Evolutionary conservation across 1,140 invertebrate genomes (phyloP).

Genomic region (Patella vulgata): DNA sequence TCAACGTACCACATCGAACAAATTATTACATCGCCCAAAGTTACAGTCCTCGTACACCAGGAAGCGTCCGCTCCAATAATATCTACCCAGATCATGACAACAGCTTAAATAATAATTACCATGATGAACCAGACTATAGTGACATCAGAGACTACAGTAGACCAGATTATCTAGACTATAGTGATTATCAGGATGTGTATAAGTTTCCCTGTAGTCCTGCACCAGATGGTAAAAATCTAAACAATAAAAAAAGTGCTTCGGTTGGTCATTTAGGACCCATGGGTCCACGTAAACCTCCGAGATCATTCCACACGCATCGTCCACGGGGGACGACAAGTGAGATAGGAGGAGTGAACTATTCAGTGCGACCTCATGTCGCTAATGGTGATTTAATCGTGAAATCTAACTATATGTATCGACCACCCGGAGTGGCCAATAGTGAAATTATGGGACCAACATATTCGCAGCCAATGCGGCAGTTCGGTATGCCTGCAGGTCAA

Average conservation of each 20-base stretch:
- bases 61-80: conserved; percentile 20
- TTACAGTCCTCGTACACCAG: conserved; percentile 24
- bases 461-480: too few species aligned
- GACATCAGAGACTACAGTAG: conserved; percentile 3
- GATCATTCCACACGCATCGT: conserved; percentile 40
- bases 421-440: too few species aligned
- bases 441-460: too few species aligned
- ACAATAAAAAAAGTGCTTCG: conserved; percentile 47
- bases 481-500: too few species aligned
- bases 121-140: conserved; percentile 4
- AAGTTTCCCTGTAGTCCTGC: conserved; percentile 24
- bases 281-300: conserved; percentile 46
- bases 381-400: conserved; percentile 20
- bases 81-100: conserved; percentile 2
- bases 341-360: conserved; percentile 2
- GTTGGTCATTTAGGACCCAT: conserved; percentile 40
- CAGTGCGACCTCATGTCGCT: too few species aligned
- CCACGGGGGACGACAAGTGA: conserved; percentile 33
- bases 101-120: neutral
- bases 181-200: conserved; percentile 9
- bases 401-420: too few species aligned
- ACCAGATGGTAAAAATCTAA: conserved; percentile 6
- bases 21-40: conserved; percentile 9
- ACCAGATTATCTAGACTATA: conserved; percentile 30
- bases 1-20: neutral